Base-by-base conservation (phyloP, 2,888 invertebrate genomes). In the Omphaloscelis lunosa region DNA sequence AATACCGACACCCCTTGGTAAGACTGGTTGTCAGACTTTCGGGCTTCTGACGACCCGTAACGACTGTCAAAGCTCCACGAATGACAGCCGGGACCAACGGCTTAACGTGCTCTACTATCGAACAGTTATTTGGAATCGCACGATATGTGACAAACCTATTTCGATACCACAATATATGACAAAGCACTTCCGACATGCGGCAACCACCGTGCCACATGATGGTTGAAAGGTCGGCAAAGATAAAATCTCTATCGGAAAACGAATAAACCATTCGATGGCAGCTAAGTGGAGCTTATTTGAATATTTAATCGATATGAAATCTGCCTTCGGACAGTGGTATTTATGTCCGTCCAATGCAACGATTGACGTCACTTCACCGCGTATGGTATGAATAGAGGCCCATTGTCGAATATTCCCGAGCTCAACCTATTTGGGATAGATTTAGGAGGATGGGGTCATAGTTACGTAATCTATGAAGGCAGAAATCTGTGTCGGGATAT, bases 301-400 rank as follows among this genome's bases (percentile, higher is more conserved):
- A 63, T 53, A 27, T 72, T 71, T 67, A 68, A 82, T 83, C 71
- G 62, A 74, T 66, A 63, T 27, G 45, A 58, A 62, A 69, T 62
- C 58, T 56, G 29, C 61, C 48, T 56, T 45, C 34, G 51, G 20
- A 34, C n/a, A 48, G 17, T 3, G 63, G 41, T 72, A 86, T 83
- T 75, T 86, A 63, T 61, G 72, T 70, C 66, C 78, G 72, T 70
- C 66, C 78, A 86, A 74, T 86, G 78, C 75, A 83, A 66, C 48
- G 58, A 61, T 67, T 84, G 85, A 82, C 85, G 82, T 51, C 23
- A 51, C 8, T 67, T 61, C 15, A n/a, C 51, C 58, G 63, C 12
- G 53, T 73, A 65, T 53, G 82, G 66, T 56, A 58, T 41, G 53
- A 41, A n/a, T 53, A 51, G 58, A 65, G 69, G 72, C 27, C n/a